Base-by-base conservation (phyloP, 1,140 invertebrate species). In the Melipona quadrifasciata region DNA sequence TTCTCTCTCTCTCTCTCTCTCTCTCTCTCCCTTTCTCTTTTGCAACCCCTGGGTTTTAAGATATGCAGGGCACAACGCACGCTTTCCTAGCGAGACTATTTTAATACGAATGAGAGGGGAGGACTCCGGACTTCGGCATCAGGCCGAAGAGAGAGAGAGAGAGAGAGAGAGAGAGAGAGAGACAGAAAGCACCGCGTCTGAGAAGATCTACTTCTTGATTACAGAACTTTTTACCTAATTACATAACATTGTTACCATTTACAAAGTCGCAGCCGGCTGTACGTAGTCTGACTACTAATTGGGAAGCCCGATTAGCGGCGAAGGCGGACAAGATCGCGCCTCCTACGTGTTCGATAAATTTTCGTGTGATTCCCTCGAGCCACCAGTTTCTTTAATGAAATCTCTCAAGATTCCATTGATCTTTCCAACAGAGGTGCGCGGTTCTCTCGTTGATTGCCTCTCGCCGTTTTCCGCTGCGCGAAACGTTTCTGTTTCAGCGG, bases 151-250 rank as follows among this genome's bases (percentile, higher is more conserved):
- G 89, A 81, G 82, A 91, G 78, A 86, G 88, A 76, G 80, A 90
- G 79, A 88, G 89, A 83, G 84, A 90, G 79, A 89, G 90, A 82
- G 79, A 90, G 82, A 88, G 90, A 64, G n/a, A 27, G 14, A 70
- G 6, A 34, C 17, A 67, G 31, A 83, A 82, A 91, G 81, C 87
- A 89, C 89, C 90, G 90, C 89, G 89, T 6, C 88, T 31, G 27
- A 79, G 89, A 92, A 93, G 92, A 93, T 93, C 92, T 93, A 94
- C 93, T 94, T 92, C 92, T 91, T 93, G 92, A 93, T 93, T 93
- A 92, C 91, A 90, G 90, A 93, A 93, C 91, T 93, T 93, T 93
- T 92, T 93, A 91, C 91, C 91, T 92, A 92, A 92, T 92, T 92
- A 92, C 90, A 90, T 93, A 93, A 92, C 92, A 92, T 91, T 92